Evolutionary conservation across 2,113 vertebrate species (phyloP).

Genomic region (Myrmecophaga tridactyla): DNA sequence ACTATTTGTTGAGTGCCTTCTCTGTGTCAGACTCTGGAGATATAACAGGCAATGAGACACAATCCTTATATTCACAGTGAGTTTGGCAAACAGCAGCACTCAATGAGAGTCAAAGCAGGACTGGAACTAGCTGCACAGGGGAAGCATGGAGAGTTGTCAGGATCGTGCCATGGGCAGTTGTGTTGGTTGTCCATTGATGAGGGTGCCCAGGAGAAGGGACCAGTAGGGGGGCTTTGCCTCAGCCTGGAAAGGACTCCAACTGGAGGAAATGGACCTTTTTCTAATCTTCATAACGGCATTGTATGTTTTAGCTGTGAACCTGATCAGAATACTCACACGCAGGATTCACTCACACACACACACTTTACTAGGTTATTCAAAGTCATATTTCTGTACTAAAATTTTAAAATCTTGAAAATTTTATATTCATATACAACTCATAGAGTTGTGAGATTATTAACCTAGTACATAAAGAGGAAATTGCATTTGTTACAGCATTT

Average conservation of each 20-base stretch:
- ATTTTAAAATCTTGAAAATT: neutral
- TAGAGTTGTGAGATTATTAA: neutral
- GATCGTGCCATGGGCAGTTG: neutral
- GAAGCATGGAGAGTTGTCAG: neutral
- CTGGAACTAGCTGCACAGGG: too few species aligned
- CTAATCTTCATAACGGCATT: neutral
- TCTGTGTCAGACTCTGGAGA: neutral
- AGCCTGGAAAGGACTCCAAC: neutral
- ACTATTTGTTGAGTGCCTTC: neutral
- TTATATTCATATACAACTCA: neutral
- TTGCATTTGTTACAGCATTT: neutral
- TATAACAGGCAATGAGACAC: neutral
- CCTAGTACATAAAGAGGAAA: neutral
- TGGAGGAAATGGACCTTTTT: neutral
- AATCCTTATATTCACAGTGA: neutral
- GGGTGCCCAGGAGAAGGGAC: neutral
- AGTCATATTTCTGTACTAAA: neutral
- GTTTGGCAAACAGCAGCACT: too few species aligned
- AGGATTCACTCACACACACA: neutral
- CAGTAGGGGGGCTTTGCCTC: neutral
- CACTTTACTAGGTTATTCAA: neutral
- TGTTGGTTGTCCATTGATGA: neutral
- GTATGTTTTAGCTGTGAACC: neutral
- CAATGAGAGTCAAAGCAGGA: neutral
- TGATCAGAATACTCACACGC: neutral